Percentiles rank a stretch among this genome's conserved stretches.
phyloP scores from a whole-genome alignment of 35 echinoderm and acorn worm genomes.

The Acanthaster planci region DNA sequence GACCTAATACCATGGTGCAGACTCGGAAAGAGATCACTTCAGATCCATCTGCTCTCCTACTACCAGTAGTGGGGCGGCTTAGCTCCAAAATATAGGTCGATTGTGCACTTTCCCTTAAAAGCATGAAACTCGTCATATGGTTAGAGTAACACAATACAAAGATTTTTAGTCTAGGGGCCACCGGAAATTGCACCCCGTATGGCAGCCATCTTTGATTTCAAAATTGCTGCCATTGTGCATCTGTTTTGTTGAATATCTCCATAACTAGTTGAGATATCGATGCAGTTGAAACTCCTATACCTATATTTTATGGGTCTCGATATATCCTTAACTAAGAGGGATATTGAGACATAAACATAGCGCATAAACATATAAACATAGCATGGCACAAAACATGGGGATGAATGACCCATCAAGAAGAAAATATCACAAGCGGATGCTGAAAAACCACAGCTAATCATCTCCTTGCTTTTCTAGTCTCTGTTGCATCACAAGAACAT shows the following conservation, averaged over 20 bases:
- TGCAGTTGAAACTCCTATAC: background rate
- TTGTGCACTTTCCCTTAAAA: constrained; percentile 62
- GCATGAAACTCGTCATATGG: constrained; percentile 39
- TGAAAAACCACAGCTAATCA: too few relatives aligned
- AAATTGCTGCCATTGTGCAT: constrained; percentile 34
- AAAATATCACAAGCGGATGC: too few relatives aligned
- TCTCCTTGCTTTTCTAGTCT: too few relatives aligned
- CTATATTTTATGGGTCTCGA: constrained; percentile 2
- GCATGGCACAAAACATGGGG: too few relatives aligned
- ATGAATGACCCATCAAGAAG: too few relatives aligned
- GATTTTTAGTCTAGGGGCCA: constrained; percentile 45
- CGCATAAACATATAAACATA: too few relatives aligned
- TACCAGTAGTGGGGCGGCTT: too few relatives aligned
- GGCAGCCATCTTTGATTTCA: constrained; percentile 57
- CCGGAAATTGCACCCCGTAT: constrained; percentile 45
- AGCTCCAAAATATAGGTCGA: constrained; percentile 40
- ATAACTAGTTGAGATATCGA: constrained; percentile 27
- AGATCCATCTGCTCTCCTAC: too few relatives aligned
- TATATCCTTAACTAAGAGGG: background rate
- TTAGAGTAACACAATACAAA: constrained; percentile 47
- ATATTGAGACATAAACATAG: background rate
- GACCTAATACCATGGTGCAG: too few relatives aligned
- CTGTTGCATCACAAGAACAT: too few relatives aligned
- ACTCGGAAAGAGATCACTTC: too few relatives aligned
- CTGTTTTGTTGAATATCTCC: too few relatives aligned